phyloP scores from a whole-genome alignment of 2,113 vertebrate genomes.

The Ptilorrhoa leucosticta region DNA sequence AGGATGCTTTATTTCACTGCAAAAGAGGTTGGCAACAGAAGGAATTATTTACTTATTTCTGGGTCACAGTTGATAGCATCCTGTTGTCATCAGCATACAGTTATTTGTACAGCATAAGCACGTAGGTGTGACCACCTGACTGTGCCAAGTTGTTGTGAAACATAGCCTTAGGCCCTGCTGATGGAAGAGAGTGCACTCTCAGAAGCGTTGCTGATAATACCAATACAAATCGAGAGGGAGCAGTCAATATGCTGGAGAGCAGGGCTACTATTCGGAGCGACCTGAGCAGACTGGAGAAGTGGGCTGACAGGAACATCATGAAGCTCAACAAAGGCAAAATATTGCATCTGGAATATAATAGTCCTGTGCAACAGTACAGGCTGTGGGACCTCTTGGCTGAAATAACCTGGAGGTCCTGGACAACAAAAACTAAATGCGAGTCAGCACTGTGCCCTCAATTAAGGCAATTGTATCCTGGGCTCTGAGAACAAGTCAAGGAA shows the following conservation, averaged over 20 bases:
- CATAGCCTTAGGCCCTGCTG: fast-evolving
- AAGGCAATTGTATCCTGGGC: background rate
- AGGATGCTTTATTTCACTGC: background rate
- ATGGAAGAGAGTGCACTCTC: background rate
- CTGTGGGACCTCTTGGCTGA: background rate
- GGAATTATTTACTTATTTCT: background rate
- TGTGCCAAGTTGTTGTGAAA: background rate
- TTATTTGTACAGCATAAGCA: background rate
- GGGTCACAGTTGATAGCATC: background rate
- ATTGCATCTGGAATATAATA: background rate
- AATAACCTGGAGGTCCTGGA: background rate
- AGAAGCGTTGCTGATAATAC: background rate
- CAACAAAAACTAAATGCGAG: background rate
- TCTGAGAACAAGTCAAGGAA: background rate
- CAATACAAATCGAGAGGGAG: background rate
- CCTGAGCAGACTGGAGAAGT: background rate
- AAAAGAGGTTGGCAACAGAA: background rate
- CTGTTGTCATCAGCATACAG: background rate
- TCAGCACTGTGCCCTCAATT: background rate
- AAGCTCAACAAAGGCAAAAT: background rate
- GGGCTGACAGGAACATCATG: background rate
- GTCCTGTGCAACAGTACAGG: background rate
- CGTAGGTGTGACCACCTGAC: background rate
- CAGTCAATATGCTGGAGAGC: background rate
- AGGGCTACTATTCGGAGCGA: background rate